A percentile compares a stretch with the other conserved stretches of the same genome.
These are phyloP conservation scores for Sciaenops ocellatus DNA, from an alignment of 2,797 vertebrate species.

Conservation along the genomic window DNA sequence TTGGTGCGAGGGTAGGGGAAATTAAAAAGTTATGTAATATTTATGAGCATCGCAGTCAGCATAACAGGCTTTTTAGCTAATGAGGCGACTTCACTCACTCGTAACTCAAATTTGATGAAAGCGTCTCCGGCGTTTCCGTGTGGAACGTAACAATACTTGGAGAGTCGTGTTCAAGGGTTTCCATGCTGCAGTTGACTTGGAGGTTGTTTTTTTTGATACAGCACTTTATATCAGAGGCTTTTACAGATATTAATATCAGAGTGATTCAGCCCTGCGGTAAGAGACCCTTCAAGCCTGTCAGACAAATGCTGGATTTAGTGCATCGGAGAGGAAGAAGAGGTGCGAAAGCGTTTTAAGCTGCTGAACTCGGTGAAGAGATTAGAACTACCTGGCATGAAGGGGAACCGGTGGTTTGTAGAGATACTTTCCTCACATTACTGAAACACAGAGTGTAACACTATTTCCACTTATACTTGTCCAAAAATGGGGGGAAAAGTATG, in stretches of 20 bases:
- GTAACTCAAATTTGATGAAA: slow-evolving; percentile 71
- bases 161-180: slow-evolving; percentile 44
- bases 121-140: background rate
- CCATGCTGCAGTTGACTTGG: slow-evolving; percentile 19
- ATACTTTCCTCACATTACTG: slow-evolving; percentile 40
- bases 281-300: slow-evolving; percentile 52
- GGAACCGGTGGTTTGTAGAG: slow-evolving; percentile 22
- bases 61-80: slow-evolving; percentile 79
- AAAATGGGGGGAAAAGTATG: background rate
- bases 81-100: slow-evolving; percentile 67
- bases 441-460: slow-evolving; percentile 11
- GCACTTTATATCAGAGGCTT: slow-evolving; percentile 61
- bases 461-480: slow-evolving; percentile 11
- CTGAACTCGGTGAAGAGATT: slow-evolving; percentile 57
- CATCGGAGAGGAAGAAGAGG: slow-evolving; percentile 35
- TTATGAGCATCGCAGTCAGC: slow-evolving; percentile 73
- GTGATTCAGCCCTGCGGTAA: slow-evolving; percentile 42
- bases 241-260: slow-evolving; percentile 73
- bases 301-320: slow-evolving; percentile 61
- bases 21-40: slow-evolving; percentile 55
- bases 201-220: slow-evolving; percentile 7
- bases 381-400: slow-evolving; percentile 23
- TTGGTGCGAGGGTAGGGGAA: background rate
- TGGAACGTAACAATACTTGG: slow-evolving; percentile 31
- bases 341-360: slow-evolving; percentile 50